Evolutionary conservation across 92 coral and sea anemone genomes (phyloP), one percentile per base, ranked within the genome.

Genomic region (Epizoanthus rinbou): DNA sequence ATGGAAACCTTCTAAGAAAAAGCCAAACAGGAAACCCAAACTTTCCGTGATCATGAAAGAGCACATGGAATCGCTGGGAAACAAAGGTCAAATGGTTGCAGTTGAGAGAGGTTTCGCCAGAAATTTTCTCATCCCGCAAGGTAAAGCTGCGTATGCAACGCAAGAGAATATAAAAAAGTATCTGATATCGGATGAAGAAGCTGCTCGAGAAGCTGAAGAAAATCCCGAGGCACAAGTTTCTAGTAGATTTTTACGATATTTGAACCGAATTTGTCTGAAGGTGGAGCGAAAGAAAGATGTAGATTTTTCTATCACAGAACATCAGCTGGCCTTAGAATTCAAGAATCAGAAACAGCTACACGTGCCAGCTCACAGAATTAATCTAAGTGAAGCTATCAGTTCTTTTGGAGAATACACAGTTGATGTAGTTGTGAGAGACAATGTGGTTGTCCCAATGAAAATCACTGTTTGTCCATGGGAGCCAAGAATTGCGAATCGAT

Each of bases 91-190:
- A 64, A 73, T 90, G 91, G 98, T 97, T 50, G 84, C 90, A 11
- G 99, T 97, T 4, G 90, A 94, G 69, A 90, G 98, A 35, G 98
- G 99, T 11, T 92, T 81, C 84, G 99, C 98, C 10, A 89, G 99
- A 16, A 94, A 88, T 80, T 82, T 70, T 65, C 90, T 97, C 33
- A 86, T 97, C 24, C 96, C 93, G 64, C 88, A 92, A 65, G 92
- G 93, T 15, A 80, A 91, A 80, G 99, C 99, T 59, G 97, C 89
- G 0, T 97, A 97, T 80, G 97, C 97, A 47, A 97, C 99, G 6
- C 86, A 85, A 82, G 99, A 97, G 39, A 97, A 97, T 80, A 90
- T 88, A 68, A 80, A 84, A 67, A 87, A 80, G 41, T 94, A 89
- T 52, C 92, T 92, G 3, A 82, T 82, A 37, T 75, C 90, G 21